Evolutionary conservation across 2,797 vertebrate species (phyloP), one percentile per base, ranked within the genome.

Genomic region (Gobionotothen gibberifrons): DNA sequence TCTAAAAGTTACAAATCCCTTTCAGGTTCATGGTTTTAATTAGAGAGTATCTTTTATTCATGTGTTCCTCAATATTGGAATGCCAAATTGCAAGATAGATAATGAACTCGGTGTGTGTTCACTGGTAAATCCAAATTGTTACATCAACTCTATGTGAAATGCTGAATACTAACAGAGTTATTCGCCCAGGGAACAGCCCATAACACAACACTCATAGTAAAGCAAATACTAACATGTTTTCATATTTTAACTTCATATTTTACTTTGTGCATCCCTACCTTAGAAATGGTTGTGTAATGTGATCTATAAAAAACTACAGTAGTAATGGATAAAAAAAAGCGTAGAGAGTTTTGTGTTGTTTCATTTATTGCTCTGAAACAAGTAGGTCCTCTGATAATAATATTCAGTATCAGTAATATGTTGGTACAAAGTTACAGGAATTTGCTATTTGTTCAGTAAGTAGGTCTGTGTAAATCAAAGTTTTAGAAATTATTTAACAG

Each of bases 311-410:
- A 85, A 86, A 80, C 54, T 86, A 74, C 80, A 87, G 62, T 90
- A 88, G 86, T 70, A 60, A 70, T 63, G 71, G 77, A 85, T 72
- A 83, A 83, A 89, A 77, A 36, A 36, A 36, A 36, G 71, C 58
- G 82, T 84, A 81, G 82, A 83, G 54, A 76, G 51, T 74, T 89
- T 87, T 89, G 82, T 92, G 85, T 90, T 90, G 74, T 85, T 89
- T 84, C 59, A 75, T 89, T 84, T 86, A 57, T 81, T 85, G 74
- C 69, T 78, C 69, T 85, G 46, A 83, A 85, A 74, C 40, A 22
- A 81, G 72, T 84, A 72, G 64, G 59, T 74, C 60, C 40, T 74
- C 51, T 69, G 52, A 48, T 71, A 58, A 47, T 68, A 72, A 67
- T 83, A 78, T 54, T 83, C 55, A 80, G 58, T 80, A 77, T 54